phyloP scores from a whole-genome alignment of 2,797 vertebrate species.

The Darevskia mixta region DNA sequence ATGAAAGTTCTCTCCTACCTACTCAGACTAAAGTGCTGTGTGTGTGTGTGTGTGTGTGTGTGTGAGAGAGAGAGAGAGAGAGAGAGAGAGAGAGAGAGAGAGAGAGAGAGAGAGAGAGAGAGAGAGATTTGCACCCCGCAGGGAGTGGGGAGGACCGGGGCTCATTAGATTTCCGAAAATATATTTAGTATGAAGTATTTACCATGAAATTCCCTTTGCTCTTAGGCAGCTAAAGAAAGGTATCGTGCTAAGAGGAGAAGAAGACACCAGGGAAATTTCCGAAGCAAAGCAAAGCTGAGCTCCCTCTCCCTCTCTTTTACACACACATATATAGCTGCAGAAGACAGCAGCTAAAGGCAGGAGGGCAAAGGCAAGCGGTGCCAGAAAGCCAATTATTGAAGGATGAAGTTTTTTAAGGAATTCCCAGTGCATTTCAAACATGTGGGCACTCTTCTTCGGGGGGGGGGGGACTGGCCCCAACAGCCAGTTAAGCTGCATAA shows the following conservation, averaged over 20 bases:
- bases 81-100: too few relatives aligned
- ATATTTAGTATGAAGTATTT: not conserved
- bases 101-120: too few relatives aligned
- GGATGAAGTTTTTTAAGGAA: not conserved
- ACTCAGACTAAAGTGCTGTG: not conserved
- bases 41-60: too few relatives aligned
- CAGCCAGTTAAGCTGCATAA: too few relatives aligned
- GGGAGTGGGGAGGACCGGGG: fast-evolving
- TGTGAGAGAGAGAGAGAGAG: too few relatives aligned
- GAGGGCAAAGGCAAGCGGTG: not conserved
- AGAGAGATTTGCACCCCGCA: not conserved
- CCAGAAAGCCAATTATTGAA: not conserved
- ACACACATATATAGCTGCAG: not conserved
- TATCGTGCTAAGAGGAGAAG: fast-evolving
- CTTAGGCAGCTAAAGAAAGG: fast-evolving
- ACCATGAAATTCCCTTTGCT: not conserved
- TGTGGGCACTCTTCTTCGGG: not conserved
- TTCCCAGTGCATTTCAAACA: not conserved
- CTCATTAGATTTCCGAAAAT: not conserved
- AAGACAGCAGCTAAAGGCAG: not conserved
- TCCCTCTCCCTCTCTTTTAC: not conserved
- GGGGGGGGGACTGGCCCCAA: not conserved
- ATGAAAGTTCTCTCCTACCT: not conserved
- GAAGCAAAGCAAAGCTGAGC: not conserved
- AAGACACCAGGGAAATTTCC: constrained; percentile 23